Evolutionary conservation across 2,113 vertebrate species (phyloP), one percentile per base, ranked within the genome.

Genomic region (Heterochromis multidens): DNA sequence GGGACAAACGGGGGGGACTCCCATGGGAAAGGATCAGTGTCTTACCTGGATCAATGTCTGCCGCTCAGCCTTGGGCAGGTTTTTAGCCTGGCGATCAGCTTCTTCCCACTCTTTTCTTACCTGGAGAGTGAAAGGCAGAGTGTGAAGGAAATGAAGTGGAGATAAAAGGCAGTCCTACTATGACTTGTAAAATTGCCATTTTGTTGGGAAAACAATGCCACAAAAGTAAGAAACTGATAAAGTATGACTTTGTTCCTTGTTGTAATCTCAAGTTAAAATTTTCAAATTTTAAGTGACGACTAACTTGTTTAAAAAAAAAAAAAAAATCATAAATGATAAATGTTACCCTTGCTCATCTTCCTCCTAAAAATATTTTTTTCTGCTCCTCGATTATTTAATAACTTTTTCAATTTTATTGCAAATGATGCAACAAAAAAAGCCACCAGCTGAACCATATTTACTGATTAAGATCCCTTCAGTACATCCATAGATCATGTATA

Each of bases 71-170:
- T 98, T 99, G 61, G 99, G 99, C 65, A 99, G 96, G 92, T 99
- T 99, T 90, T 98, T 98, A 0, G 98, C 98, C 93, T 99, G 97
- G 84, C 95, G 96, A 62, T 99, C 98, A 3, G 98, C 99, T 84
- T 99, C 98, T 88, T 99, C 98, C 99, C 99, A 99, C 80, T 99
- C 98, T 87, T 99, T 99, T 90, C 98, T 97, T 61, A 99, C 98
- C 99, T 99, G 83, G 40, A 85, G 43, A 16, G 19, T 40, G 72
- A 85, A 9, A 10, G 14, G 23, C 10, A 80, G 11, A 81, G 0
- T 60, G 25, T 58, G 21, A 82, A 9, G 52, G 16, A 76, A 27
- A 37, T 23, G 31, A 84, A 46, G 70, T 85, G 4, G 84, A 27
- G 46, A 23, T 21, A 5, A 31, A 46, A 72, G 25, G 13, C 6